phyloP scores from a whole-genome alignment of 2,888 invertebrate species.

The Eudemis profundana region DNA sequence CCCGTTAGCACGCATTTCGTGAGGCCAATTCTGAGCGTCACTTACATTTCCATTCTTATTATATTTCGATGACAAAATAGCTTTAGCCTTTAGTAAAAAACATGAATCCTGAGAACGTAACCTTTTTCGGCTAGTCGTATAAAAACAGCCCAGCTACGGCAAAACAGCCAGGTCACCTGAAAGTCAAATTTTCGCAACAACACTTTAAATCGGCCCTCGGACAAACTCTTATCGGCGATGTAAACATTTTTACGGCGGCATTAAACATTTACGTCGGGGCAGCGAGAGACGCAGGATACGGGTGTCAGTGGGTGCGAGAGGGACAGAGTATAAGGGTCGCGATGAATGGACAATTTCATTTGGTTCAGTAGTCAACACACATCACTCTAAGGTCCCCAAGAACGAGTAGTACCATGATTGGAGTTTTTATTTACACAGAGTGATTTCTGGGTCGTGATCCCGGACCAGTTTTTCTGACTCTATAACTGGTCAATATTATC shows the following conservation, averaged over 20 bases:
- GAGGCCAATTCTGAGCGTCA: too few species aligned
- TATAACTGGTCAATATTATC: too few species aligned
- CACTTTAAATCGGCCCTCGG: constrained; percentile 2
- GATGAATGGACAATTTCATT: constrained; percentile 14
- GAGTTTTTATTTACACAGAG: background rate
- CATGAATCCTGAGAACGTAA: too few species aligned
- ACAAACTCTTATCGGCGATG: constrained; percentile 4
- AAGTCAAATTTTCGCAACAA: constrained; percentile 2
- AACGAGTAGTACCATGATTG: background rate
- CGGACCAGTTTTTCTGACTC: too few species aligned
- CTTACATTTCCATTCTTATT: too few species aligned
- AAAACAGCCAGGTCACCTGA: background rate
- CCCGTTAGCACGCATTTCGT: too few species aligned
- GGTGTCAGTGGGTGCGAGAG: background rate
- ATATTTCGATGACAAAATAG: too few species aligned
- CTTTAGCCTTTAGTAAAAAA: too few species aligned
- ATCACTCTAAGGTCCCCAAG: background rate
- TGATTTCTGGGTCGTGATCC: too few species aligned
- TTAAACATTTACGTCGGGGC: constrained; percentile 24
- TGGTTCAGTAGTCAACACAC: constrained; percentile 26
- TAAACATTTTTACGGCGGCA: constrained; percentile 27
- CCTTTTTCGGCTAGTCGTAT: background rate
- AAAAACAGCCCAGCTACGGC: too few species aligned
- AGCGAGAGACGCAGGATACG: background rate
- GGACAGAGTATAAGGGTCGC: constrained; percentile 13